Base-by-base conservation (phyloP, 2,113 vertebrate species). In the Micronycteris hirsuta region DNA sequence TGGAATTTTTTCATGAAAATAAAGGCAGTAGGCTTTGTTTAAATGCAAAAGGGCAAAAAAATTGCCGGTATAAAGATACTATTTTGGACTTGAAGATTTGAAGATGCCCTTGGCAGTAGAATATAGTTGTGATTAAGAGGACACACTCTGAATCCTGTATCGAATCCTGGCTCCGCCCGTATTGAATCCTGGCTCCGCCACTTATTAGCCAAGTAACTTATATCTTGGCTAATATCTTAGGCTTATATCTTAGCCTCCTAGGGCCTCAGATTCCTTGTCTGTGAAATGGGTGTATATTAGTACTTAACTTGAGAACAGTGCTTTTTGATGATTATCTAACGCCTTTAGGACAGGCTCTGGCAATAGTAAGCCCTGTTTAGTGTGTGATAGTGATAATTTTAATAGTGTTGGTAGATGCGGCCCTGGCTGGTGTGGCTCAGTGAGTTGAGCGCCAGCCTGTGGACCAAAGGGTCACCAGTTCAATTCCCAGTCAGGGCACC, bases 1-100 rank as follows among this genome's bases (percentile, higher is more conserved):
- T 74, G 52, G 92, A 92, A 52, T 41, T 68, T 47, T 78, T 94
- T 80, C 70, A 56, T 89, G 54, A 94, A 67, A 92, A 3, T 84
- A 73, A 71, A 94, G 33, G 3, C 91, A 95, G 70, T 74, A 89
- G 74, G 24, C 52, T 36, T 96, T 81, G 15, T 84, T 85, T 89
- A 71, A 85, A 61, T 63, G 28, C 38, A 91, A 89, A 91, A 74
- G 20, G 16, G 8, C 43, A 19, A 91, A 90, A 47, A 31, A 7
- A 61, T 52, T 95, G 8, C 54, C 89, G 58, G 15, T 83, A 71
- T 24, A 47, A 74, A 70, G 87, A 70, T 85, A 31, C 33, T 82
- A 49, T 82, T 86, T 96, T 78, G 58, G 22, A 36, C 47, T 93
- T 93, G 14, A 4, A 83, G 54, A 74, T 90, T 31, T 81, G 8